These are phyloP conservation scores for Elmis aenea DNA, from an alignment of 2,888 invertebrate species.

Conservation along the genomic window DNA sequence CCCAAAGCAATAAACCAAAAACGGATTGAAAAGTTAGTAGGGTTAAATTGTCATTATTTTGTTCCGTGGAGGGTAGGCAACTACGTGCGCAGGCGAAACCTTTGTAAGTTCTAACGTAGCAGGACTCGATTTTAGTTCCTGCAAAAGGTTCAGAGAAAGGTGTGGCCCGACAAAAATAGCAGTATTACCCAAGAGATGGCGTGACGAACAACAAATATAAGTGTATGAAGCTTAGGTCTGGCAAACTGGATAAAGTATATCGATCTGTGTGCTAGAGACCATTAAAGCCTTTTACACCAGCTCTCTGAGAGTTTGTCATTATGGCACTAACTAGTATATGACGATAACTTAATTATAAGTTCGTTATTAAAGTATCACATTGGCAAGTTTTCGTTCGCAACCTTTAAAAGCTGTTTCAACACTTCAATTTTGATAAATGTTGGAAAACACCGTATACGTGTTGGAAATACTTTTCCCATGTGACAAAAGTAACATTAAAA, in stretches of 20 bases:
- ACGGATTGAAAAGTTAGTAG: constrained; percentile 11
- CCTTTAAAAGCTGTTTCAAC: too few species aligned
- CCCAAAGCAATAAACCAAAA: too few species aligned
- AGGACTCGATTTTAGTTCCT: neutral
- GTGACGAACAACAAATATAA: too few species aligned
- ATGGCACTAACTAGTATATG: constrained; percentile 7
- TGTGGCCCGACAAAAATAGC: constrained; percentile 24
- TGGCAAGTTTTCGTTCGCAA: neutral
- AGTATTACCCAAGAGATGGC: constrained; percentile 25
- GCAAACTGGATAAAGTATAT: constrained; percentile 25
- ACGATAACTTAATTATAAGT: constrained; percentile 12
- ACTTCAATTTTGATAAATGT: too few species aligned
- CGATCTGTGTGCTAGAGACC: constrained; percentile 22
- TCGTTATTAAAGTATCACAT: constrained; percentile 1
- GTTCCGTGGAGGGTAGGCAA: constrained; percentile 9
- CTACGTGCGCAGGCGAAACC: constrained; percentile 6
- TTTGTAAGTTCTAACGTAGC: too few species aligned
- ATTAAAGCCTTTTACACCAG: constrained; percentile 7
- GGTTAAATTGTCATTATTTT: constrained; percentile 10
- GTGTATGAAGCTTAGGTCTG: too few species aligned
- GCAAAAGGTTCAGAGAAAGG: constrained; percentile 14
- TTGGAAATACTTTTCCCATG: too few species aligned
- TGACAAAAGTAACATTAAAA: too few species aligned
- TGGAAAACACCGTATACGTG: too few species aligned
- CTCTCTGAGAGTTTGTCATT: constrained; percentile 8